Evolutionary conservation across 2,888 invertebrate species (phyloP), one percentile per base, ranked within the genome.

Genomic region (Eucriotettix oculatus): DNA sequence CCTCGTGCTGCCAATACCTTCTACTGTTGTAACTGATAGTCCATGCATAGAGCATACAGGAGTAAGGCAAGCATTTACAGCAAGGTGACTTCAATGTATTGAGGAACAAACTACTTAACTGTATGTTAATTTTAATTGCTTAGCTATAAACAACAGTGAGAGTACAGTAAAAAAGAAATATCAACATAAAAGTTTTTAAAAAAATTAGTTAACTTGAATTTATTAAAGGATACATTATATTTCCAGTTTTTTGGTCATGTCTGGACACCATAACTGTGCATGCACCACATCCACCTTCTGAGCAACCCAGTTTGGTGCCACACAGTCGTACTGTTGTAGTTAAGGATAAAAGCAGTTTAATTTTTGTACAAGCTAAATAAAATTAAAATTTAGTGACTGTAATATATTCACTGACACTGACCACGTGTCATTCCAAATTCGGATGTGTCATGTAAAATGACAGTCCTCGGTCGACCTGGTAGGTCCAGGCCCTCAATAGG

Each of bases 251-350:
- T 1, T 81, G 76, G 67, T 86, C 79, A 68, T 82, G 83, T 69
- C 80, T 84, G 14, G 93, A 93, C 10, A 95, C 75, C 88, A 95
- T 92, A 1, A 96, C 92, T 0, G 95, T 95, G 70, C 96, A 96
- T 1, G 94, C 93, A 0, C 95, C 95, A 70, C 95, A 96, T 2
- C 94, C 94, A 40, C 95, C 95, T 76, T 95, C 95, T 0, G 88
- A 92, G 70, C 96, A 96, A 42, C 91, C 93, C 64, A 93, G 77
- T 76, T 96, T 96, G 9, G 93, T 91, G n/a, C 95, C 95, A 64
- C 86, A 87, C 65, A 95, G 74, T 52, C 79, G 76, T 56, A 92
- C 84, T 83, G 66, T 58, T 63, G 58, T 54, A 40, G 63, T 67
- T 63, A 67, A 68, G 67, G 67, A 67, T 56, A 62, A 29, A 54